These are phyloP conservation scores for Heliangelus exortis DNA, from an alignment of 2,797 vertebrate genomes.

Conservation along the genomic window DNA sequence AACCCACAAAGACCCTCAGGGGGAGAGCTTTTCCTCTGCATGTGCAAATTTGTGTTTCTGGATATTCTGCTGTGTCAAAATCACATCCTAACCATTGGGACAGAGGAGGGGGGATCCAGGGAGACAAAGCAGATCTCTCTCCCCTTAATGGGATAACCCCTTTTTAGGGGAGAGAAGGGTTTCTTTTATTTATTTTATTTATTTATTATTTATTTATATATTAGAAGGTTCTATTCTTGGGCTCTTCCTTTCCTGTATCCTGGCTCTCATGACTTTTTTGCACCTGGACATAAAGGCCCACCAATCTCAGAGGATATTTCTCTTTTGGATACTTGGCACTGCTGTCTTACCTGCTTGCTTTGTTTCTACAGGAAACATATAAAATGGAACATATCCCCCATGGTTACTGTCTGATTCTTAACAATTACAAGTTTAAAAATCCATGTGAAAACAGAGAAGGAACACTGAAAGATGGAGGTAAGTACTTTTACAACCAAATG, in stretches of 20 bases:
- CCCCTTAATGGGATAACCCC: too few species aligned
- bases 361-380: conserved; percentile 53
- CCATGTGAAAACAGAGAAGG: neutral
- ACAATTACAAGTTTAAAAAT: conserved; percentile 62
- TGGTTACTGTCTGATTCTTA: conserved; percentile 71
- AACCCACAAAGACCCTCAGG: neutral
- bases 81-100: neutral
- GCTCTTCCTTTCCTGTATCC: neutral
- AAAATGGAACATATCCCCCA: conserved; percentile 63
- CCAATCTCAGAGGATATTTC: neutral
- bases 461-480: conserved; percentile 61
- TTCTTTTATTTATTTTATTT: too few species aligned
- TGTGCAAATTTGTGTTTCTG: neutral
- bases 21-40: neutral
- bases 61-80: neutral
- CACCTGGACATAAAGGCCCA: neutral
- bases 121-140: neutral
- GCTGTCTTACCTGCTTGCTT: neutral
- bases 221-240: neutral
- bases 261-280: neutral
- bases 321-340: neutral
- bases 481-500: neutral
- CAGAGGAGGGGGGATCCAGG: neutral
- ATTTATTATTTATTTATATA: too few species aligned
- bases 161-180: too few species aligned